Evolutionary conservation across 2,113 vertebrate species (phyloP).

Genomic region (Microcebus griseorufus): DNA sequence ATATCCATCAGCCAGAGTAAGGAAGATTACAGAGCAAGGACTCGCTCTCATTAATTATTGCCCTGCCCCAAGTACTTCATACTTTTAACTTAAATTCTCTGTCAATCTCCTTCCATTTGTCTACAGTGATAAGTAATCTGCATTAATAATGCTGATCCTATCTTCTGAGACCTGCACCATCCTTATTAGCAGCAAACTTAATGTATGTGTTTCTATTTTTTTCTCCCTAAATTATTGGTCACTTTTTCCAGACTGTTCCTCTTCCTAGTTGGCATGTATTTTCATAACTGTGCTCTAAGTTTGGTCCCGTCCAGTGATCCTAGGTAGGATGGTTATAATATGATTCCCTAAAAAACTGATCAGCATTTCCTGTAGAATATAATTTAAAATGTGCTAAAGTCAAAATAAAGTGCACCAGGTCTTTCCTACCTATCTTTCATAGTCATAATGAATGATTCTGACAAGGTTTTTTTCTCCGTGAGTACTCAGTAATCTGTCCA

Average conservation of each 20-base stretch:
- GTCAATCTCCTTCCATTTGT: not conserved
- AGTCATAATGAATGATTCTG: not conserved
- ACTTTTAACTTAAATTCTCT: not conserved
- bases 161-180: not conserved
- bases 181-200: not conserved
- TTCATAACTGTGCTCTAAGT: not conserved
- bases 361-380: not conserved
- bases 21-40: not conserved
- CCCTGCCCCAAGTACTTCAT: not conserved
- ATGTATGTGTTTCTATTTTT: not conserved
- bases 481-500: not conserved
- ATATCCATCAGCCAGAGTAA: not conserved
- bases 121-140: not conserved
- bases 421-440: not conserved
- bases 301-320: not conserved
- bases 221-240: not conserved
- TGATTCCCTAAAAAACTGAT: not conserved
- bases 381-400: constrained; percentile 3
- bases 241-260: not conserved
- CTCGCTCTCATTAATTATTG: not conserved
- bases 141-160: not conserved
- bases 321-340: not conserved
- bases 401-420: not conserved
- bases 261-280: not conserved
- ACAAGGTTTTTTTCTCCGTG: not conserved